Percentiles rank a stretch among this genome's conserved stretches.
These are phyloP conservation scores for Octopus sinensis DNA, from an alignment of 1,140 invertebrate species.

Conservation along the genomic window DNA sequence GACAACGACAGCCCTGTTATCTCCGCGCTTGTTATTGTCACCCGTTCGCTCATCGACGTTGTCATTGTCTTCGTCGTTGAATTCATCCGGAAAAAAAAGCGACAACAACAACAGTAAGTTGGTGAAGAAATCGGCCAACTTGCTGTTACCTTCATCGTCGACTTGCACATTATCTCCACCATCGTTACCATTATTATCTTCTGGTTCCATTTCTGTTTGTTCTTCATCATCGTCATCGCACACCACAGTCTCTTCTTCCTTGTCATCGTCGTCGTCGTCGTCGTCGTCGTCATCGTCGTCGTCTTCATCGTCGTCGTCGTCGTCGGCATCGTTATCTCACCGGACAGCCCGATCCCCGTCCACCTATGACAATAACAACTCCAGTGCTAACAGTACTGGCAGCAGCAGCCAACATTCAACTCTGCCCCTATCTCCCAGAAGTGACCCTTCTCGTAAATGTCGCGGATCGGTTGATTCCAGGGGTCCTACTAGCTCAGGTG, in stretches of 20 bases:
- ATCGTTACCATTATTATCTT: too few relatives aligned
- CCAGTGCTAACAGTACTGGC: too few relatives aligned
- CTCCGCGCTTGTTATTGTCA: neutral
- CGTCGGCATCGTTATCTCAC: neutral
- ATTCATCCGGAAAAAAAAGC: neutral
- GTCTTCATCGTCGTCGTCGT: neutral
- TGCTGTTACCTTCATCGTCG: too few relatives aligned
- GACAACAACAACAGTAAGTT: neutral
- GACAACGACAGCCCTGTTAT: neutral
- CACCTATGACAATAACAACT: neutral
- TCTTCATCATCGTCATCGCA: neutral
- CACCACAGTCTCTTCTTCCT: neutral
- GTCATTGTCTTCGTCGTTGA: neutral
- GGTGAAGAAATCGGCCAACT: too few relatives aligned
- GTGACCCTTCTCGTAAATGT: neutral
- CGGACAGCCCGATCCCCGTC: neutral
- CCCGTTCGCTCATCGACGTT: neutral
- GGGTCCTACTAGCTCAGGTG: neutral
- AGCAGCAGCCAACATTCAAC: neutral
- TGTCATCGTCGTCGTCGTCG: neutral
- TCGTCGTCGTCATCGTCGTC: neutral
- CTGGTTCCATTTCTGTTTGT: neutral
- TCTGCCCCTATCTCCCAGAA: neutral
- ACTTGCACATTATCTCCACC: too few relatives aligned
- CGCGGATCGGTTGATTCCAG: neutral